Base-by-base conservation (phyloP, 1,140 invertebrate species). In the Bursaphelenchus mucronatus region DNA sequence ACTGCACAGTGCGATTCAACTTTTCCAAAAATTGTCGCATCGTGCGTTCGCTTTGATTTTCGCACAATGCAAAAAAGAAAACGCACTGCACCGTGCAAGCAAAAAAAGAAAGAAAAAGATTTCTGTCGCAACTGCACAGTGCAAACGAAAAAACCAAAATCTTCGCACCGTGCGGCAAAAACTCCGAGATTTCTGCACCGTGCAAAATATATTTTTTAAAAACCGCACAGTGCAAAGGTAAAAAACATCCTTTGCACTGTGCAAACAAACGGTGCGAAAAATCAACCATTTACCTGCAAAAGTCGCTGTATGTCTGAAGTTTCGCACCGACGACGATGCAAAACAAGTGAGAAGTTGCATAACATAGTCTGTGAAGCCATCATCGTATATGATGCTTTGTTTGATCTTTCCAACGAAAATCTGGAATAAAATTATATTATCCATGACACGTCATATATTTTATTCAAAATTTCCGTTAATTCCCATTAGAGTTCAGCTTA, bases 381-480 rank as follows among this genome's bases (percentile, higher is more conserved):
- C 93, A 84, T 99, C 96, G 79, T 97, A 99, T 75, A 99, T 97
- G 63, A 99, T 97, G 50, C 91, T 94, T 83, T 97, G 95, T 82
- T 98, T 94, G 80, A 94, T 98, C 82, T 97, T 93, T 65, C 92
- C 89, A 17, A 99, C 93, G 44, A 99, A 84, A 3, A 91, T 90
- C 83, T 95, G 91, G 11, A 79, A 45, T 9, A n/a, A 63, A 61
- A 45, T 7, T 19, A n/a, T 59, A 17, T 46, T 9, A 17, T 40
- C 13, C 30, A 30, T 30, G 30, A 11, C 15, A 19, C 9, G 5
- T 15, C 17, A 64, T 10, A 3, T 7, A 17, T 62, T 63, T 62
- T 15, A 6, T 17, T n/a, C 19, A 3, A 15, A 13, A 17, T 55
- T n/a, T 13, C 8, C 45, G 40, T 8, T 5, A 47, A 4, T n/a